These are phyloP conservation scores for Tupaia tana DNA, from an alignment of 2,113 vertebrate species.

Conservation along the genomic window DNA sequence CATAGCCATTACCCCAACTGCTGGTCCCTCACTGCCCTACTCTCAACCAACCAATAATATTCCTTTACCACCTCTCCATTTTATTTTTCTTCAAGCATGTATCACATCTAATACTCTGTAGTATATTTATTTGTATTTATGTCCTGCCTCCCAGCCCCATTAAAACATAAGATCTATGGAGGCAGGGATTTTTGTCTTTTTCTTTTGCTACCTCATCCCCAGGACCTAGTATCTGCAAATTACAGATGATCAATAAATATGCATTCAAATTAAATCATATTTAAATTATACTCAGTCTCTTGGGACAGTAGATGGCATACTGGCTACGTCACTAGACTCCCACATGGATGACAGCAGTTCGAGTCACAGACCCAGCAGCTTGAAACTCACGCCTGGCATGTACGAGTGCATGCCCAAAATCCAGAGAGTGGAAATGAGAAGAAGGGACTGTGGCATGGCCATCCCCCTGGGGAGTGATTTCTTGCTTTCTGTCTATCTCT, in stretches of 20 bases:
- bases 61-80: not conserved
- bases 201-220: not conserved
- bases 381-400: too few relatives aligned
- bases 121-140: not conserved
- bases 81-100: conserved; percentile 36
- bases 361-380: too few relatives aligned
- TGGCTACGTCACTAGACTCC: too few relatives aligned
- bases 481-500: too few relatives aligned
- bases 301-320: too few relatives aligned
- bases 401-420: too few relatives aligned
- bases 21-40: too few relatives aligned
- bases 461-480: too few relatives aligned
- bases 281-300: not conserved
- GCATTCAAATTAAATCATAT: not conserved
- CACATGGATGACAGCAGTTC: too few relatives aligned
- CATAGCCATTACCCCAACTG: too few relatives aligned
- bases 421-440: too few relatives aligned
- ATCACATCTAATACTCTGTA: not conserved
- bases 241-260: not conserved
- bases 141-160: not conserved
- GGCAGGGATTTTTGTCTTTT: not conserved
- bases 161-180: not conserved
- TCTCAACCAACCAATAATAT: not conserved
- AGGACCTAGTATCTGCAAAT: not conserved
- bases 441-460: too few relatives aligned